phyloP scores from a whole-genome alignment of 2,888 invertebrate genomes.

The Clunio marinus region DNA sequence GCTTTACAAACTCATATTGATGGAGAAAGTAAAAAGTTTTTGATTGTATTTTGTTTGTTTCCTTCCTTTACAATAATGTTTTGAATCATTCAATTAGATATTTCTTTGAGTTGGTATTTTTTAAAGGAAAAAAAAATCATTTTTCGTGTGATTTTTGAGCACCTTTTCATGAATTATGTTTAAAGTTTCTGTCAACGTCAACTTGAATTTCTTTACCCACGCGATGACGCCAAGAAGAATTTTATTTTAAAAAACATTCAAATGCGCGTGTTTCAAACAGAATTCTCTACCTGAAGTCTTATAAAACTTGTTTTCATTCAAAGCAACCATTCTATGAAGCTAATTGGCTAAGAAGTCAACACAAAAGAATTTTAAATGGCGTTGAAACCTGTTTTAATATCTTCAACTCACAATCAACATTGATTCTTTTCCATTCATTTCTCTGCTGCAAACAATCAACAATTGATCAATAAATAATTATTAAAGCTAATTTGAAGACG shows the following conservation, averaged over 20 bases:
- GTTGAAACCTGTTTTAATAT: conserved; percentile 19
- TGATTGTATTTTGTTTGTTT: too few species aligned
- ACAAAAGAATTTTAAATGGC: conserved; percentile 24
- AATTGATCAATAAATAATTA: conserved; percentile 39
- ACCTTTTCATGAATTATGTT: background rate
- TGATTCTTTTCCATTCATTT: background rate
- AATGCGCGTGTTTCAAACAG: background rate
- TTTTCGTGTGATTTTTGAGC: background rate
- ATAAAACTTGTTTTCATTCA: conserved; percentile 30
- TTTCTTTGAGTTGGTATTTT: too few species aligned
- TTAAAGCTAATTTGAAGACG: conserved; percentile 26
- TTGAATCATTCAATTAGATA: too few species aligned
- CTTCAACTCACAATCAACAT: background rate
- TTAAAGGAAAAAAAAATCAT: background rate
- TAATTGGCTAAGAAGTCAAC: conserved; percentile 27
- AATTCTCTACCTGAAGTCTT: conserved; percentile 5
- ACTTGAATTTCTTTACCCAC: conserved; percentile 5
- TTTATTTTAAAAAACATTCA: background rate
- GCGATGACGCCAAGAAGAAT: too few species aligned
- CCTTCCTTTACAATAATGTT: too few species aligned
- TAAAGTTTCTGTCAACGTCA: background rate
- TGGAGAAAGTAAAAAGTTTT: too few species aligned
- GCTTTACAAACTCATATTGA: too few species aligned
- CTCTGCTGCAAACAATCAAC: conserved; percentile 22
- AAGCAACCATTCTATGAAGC: background rate